A percentile compares a stretch with the other conserved stretches of the same genome.
Evolutionary conservation across 1,140 invertebrate genomes (phyloP).

Genomic region (Cotesia vestalis): DNA sequence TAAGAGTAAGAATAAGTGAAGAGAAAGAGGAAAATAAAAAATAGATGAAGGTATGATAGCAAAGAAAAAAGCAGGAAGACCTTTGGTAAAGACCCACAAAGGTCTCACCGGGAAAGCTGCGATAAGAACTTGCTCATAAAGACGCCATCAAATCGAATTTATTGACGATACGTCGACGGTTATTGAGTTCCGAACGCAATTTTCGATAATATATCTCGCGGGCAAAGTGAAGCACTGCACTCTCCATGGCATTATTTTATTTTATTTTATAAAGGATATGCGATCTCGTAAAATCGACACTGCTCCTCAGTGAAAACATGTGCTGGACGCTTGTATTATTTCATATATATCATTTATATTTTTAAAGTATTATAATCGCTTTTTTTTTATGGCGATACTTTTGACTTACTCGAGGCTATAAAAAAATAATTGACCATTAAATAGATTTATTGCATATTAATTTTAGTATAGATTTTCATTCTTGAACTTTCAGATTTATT

Average conservation of each 20-base stretch:
- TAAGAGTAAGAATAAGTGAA: not conserved
- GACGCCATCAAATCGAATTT: constrained; percentile 25
- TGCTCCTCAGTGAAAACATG: not conserved
- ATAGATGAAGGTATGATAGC: no score
- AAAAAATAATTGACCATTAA: no score
- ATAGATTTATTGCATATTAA: no score
- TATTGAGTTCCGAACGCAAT: constrained; percentile 21
- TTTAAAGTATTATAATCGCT: no score
- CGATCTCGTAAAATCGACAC: constrained; percentile 1
- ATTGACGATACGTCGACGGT: constrained; percentile 18
- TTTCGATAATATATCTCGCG: constrained; percentile 22
- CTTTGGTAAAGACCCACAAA: not conserved
- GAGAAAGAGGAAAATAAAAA: not conserved
- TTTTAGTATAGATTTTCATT: no score
- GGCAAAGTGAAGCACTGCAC: not conserved
- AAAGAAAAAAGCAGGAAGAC: no score
- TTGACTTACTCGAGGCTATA: no score
- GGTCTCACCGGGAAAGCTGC: constrained; percentile 8
- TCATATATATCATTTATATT: no score
- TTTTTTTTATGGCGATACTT: no score
- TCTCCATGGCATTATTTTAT: constrained; percentile 11
- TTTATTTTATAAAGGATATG: constrained; percentile 3
- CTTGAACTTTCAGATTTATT: no score
- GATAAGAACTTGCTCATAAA: constrained; percentile 27
- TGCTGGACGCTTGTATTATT: no score